Conservation (phyloP, 2,888 invertebrate species). For the Atethmia centrago region DNA sequence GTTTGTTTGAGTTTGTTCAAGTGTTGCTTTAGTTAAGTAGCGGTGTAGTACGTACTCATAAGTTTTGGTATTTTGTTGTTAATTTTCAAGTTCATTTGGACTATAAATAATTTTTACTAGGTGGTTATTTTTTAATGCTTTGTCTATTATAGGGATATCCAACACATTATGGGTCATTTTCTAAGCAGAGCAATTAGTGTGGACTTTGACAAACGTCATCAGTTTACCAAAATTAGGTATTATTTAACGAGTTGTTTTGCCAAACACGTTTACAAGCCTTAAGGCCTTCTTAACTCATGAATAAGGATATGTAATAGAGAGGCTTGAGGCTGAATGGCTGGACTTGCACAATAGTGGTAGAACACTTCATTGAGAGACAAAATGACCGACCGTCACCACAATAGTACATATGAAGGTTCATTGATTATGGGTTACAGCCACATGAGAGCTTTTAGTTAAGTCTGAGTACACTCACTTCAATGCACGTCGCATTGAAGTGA, state of each 20-base stretch:
- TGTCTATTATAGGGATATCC: background rate
- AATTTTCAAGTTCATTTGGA: background rate
- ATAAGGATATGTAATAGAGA: background rate
- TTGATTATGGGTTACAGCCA: background rate
- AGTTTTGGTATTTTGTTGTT: slow-evolving; percentile 4
- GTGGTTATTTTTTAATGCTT: background rate
- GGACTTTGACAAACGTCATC: background rate
- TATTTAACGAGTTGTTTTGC: background rate
- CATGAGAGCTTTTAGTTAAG: background rate
- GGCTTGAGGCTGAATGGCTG: background rate
- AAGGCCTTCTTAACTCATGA: background rate
- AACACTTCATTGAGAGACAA: background rate
- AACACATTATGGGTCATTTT: background rate
- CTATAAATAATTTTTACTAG: background rate
- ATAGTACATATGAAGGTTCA: background rate
- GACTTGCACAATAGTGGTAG: background rate
- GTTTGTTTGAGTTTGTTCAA: slow-evolving; percentile 20
- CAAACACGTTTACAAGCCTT: no score
- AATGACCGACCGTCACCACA: background rate
- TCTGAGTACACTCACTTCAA: no score
- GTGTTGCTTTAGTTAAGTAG: slow-evolving; percentile 12
- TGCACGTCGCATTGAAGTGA: no score
- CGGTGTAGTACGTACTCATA: background rate
- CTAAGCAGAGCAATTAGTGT: background rate
- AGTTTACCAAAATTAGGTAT: background rate